Base-by-base conservation (phyloP, 2,888 invertebrate genomes). In the Aporophyla nigra region DNA sequence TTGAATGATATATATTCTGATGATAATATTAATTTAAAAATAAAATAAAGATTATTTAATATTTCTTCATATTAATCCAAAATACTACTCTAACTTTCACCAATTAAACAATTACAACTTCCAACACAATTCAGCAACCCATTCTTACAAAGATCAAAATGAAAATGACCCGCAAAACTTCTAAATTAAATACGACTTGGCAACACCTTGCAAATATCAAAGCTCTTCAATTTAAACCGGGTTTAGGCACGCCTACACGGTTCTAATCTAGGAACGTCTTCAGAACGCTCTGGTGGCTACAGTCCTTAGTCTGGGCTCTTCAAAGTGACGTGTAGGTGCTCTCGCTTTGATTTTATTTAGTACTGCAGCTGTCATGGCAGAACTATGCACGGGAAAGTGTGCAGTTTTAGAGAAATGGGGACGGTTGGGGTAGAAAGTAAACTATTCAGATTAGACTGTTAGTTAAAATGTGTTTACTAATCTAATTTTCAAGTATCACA, bases 311-410 rank as follows among this genome's bases (percentile, higher is more conserved):
- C 74, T 80, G 54, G 62, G 58, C 87, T 77, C 80, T 88, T 83
- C 63, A 81, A 71, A 74, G 71, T 87, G 88, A 88, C 89, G 76
- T 86, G 74, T 73, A 83, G 80, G 78, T 82, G 86, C 87, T 82
- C 88, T 89, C 65, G 82, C 88, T 88, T 88, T 88, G 88, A 83
- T 84, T 85, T 80, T 82, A 86, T 83, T 78, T 88, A 81, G 78
- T 78, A 76, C 74, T 62, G 70, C 54, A 81, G 76, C 79, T 82
- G 85, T 86, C 84, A 78, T 61, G 76, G 80, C 59, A 27, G 69
- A 70, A 73, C 69, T 68, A 46, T 27, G 53, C 61, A 46, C 51
- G 71, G 53, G 5, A 70, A 77, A 63, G 40, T n/a, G 21, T 68
- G 40, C n/a, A 69, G 75, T 79, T 84, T 78, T 75, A 71, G 54